These are phyloP conservation scores for Ditylenchus dipsaci DNA, from an alignment of 1,140 invertebrate genomes.

Conservation along the genomic window DNA sequence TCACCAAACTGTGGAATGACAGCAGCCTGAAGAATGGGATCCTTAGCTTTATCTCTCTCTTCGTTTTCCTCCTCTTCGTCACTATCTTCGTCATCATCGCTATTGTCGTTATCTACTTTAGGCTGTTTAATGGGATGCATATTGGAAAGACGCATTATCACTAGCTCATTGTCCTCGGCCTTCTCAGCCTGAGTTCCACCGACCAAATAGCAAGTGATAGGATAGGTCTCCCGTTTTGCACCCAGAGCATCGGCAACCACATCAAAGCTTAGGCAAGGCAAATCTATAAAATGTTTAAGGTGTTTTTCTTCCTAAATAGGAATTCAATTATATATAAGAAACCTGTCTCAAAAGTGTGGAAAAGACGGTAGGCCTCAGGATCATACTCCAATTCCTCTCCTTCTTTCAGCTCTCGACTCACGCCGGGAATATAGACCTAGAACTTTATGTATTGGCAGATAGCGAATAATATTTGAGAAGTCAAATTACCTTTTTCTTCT, in stretches of 20 bases:
- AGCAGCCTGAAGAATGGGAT: conserved; percentile 36
- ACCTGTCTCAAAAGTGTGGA: conserved; percentile 49
- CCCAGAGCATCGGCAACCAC: conserved; percentile 36
- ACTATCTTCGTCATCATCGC: conserved; percentile 5
- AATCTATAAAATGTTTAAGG: conserved; percentile 22
- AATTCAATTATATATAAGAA: background rate
- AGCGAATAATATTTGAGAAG: background rate
- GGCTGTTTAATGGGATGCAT: conserved; percentile 39
- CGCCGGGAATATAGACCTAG: conserved; percentile 44
- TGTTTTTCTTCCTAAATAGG: background rate
- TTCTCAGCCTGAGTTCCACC: conserved; percentile 48
- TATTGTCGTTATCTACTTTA: conserved; percentile 17
- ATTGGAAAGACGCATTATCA: conserved; percentile 41
- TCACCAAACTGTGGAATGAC: conserved; percentile 43
- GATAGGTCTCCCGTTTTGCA: conserved; percentile 31
- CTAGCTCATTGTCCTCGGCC: conserved; percentile 36
- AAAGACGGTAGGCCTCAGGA: conserved; percentile 42
- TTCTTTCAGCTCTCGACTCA: conserved; percentile 37
- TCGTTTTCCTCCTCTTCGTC: conserved; percentile 46
- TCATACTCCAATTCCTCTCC: conserved; percentile 47
- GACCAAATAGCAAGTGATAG: conserved; percentile 39
- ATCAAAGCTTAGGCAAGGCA: conserved; percentile 44
- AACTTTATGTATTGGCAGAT: background rate
- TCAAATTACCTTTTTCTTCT: conserved; percentile 12
- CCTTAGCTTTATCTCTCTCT: conserved; percentile 25